These are phyloP conservation scores for Diabrotica balteata DNA, from an alignment of 2,888 invertebrate genomes.

Conservation along the genomic window DNA sequence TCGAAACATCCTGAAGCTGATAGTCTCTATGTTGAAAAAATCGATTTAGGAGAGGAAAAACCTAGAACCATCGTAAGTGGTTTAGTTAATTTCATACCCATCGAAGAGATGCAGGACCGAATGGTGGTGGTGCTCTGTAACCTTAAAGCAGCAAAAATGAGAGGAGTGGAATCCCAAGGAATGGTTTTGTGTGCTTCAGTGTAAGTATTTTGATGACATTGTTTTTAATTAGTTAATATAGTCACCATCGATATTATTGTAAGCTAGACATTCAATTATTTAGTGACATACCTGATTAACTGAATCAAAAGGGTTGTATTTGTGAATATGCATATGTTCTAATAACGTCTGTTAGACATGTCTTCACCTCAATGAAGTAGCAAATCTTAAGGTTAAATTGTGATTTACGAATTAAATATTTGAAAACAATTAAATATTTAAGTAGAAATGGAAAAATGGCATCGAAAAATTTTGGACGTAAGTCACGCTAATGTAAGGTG, in stretches of 20 bases:
- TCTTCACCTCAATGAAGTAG: too few relatives aligned
- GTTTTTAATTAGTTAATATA: constrained; percentile 14
- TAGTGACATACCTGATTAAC: too few relatives aligned
- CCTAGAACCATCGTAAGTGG: constrained; percentile 84
- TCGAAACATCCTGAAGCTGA: constrained; percentile 92
- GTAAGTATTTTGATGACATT: constrained; percentile 55
- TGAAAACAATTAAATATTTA: too few relatives aligned
- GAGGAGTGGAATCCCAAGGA: constrained; percentile 89
- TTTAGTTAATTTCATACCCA: constrained; percentile 87
- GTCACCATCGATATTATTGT: not conserved
- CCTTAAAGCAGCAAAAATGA: constrained; percentile 95
- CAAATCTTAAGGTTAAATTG: too few relatives aligned
- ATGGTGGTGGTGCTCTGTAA: constrained; percentile 94
- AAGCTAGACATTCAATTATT: too few relatives aligned
- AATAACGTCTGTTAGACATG: too few relatives aligned
- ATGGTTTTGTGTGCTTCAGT: constrained; percentile 93
- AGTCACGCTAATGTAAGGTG: too few relatives aligned
- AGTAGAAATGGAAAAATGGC: too few relatives aligned
- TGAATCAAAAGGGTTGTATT: too few relatives aligned
- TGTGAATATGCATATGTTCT: too few relatives aligned
- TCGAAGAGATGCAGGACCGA: constrained; percentile 88
- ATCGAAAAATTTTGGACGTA: too few relatives aligned
- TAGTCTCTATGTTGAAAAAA: constrained; percentile 88
- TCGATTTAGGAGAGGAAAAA: constrained; percentile 83
- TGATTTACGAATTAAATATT: too few relatives aligned